Percentiles rank a stretch among this genome's conserved stretches.
phyloP scores from a whole-genome alignment of 2,888 invertebrate species.

The Julus scandinavius region DNA sequence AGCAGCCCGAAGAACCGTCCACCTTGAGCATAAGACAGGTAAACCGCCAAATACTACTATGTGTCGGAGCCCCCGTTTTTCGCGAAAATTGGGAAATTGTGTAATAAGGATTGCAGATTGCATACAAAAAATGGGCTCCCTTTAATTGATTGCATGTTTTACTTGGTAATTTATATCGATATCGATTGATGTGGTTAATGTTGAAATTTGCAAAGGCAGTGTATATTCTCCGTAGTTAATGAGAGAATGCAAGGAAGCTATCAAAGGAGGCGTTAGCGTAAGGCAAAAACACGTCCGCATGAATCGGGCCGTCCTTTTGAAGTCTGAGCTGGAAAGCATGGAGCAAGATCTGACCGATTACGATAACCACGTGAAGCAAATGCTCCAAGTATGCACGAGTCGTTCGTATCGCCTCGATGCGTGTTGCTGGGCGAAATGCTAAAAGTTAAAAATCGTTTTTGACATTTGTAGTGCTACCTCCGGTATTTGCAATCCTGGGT shows the following conservation, averaged over 20 bases:
- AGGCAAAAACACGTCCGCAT: conserved; percentile 75
- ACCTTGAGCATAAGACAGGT: conserved; percentile 86
- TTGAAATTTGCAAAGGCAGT: conserved; percentile 36
- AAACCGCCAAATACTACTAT: conserved; percentile 55
- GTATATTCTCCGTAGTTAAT: conserved; percentile 72
- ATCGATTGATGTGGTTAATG: not conserved
- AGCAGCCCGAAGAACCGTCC: conserved; percentile 83
- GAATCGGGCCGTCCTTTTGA: conserved; percentile 63
- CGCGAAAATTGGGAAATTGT: too few species aligned
- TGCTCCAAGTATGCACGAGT: conserved; percentile 72
- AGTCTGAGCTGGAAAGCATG: conserved; percentile 65
- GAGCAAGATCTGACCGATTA: conserved; percentile 75
- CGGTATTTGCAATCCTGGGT: conserved; percentile 88
- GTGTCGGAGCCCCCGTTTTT: too few species aligned
- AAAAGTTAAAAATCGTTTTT: not conserved
- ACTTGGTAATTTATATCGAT: not conserved
- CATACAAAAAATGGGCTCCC: not conserved
- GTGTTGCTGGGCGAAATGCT: not conserved
- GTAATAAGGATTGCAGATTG: too few species aligned
- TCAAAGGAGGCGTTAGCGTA: conserved; percentile 84
- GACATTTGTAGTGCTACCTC: conserved; percentile 77
- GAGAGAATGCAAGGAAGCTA: conserved; percentile 89
- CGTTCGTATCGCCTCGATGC: not conserved
- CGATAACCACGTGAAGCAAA: conserved; percentile 79
- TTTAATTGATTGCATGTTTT: conserved; percentile 11